phyloP scores from a whole-genome alignment of 1,140 invertebrate species.

The Ceratina japonica region DNA sequence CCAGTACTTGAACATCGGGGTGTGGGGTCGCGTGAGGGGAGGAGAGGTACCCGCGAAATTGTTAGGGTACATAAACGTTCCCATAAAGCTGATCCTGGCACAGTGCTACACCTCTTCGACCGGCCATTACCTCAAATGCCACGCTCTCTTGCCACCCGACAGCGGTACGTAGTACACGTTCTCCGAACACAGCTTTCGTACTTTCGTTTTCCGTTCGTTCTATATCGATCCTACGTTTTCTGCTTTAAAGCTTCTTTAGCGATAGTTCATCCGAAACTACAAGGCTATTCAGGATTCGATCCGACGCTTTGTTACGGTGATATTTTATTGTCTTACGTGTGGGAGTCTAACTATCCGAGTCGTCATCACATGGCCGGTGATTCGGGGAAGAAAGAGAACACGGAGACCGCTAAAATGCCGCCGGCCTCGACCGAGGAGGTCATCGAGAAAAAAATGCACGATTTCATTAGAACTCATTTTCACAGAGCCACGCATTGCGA shows the following conservation, averaged over 20 bases:
- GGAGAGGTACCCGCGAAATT: conserved; percentile 83
- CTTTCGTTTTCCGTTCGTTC: background rate
- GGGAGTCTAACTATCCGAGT: conserved; percentile 76
- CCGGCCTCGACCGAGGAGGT: conserved; percentile 67
- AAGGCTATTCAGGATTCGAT: conserved; percentile 90
- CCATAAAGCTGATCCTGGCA: conserved; percentile 86
- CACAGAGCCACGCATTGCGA: conserved; percentile 92
- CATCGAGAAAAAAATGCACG: conserved; percentile 79
- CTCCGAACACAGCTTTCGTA: conserved; percentile 4
- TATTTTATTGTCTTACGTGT: conserved; percentile 90
- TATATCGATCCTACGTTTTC: background rate
- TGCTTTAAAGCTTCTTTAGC: conserved; percentile 82
- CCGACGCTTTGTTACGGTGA: conserved; percentile 94
- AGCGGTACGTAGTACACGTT: conserved; percentile 76
- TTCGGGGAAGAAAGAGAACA: conserved; percentile 66
- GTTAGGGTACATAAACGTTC: conserved; percentile 89
- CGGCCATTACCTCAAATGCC: conserved; percentile 88
- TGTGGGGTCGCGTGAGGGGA: conserved; percentile 85
- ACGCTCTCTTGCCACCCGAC: conserved; percentile 86
- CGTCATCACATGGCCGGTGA: conserved; percentile 53
- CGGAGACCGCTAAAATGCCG: conserved; percentile 68
- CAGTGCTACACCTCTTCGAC: conserved; percentile 90
- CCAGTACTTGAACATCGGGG: conserved; percentile 90
- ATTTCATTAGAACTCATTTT: conserved; percentile 93
- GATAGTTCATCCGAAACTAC: conserved; percentile 78